A percentile compares a stretch with the other conserved stretches of the same genome.
Evolutionary conservation across 2,888 invertebrate species (phyloP).

Genomic region (Lapara coniferarum): DNA sequence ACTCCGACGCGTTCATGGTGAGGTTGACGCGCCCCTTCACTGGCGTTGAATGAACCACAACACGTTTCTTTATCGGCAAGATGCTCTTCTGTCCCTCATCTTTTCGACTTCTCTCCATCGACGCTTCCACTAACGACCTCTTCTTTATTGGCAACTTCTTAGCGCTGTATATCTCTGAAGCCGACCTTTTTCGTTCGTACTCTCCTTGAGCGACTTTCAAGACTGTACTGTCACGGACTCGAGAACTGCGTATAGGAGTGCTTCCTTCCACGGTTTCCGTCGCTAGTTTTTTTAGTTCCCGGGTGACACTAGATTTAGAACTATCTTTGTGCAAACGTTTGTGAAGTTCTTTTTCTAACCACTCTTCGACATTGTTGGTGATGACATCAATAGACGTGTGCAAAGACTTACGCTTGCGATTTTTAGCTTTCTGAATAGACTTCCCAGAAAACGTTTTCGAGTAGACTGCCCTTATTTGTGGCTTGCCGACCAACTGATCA

Average conservation of each 20-base stretch:
- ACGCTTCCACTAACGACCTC: constrained; percentile 49
- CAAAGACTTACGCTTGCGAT: constrained; percentile 47
- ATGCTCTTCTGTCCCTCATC: constrained; percentile 9
- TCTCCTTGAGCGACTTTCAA: constrained; percentile 23
- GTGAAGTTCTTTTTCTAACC: constrained; percentile 58
- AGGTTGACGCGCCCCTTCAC: constrained; percentile 50
- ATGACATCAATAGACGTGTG: constrained; percentile 51
- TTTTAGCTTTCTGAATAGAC: constrained; percentile 37
- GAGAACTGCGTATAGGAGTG: constrained; percentile 43
- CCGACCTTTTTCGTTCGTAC: constrained; percentile 41
- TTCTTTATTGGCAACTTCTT: constrained; percentile 68
- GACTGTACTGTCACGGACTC: constrained; percentile 46
- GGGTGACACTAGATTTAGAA: constrained; percentile 41
- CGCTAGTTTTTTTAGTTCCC: constrained; percentile 55
- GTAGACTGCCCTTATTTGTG: constrained; percentile 54
- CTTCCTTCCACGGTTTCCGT: constrained; percentile 58
- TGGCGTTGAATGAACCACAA: constrained; percentile 68
- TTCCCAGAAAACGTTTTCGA: constrained; percentile 58
- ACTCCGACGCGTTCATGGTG: constrained; percentile 50
- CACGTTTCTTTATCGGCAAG: constrained; percentile 66
- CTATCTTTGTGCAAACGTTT: constrained; percentile 45
- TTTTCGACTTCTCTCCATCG: constrained; percentile 18
- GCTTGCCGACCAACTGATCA: constrained; percentile 59
- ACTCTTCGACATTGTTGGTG: constrained; percentile 55
- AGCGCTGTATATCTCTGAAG: constrained; percentile 51